A percentile compares a stretch with the other conserved stretches of the same genome.
These are phyloP conservation scores for Thysanoteuthis rhombus DNA, from an alignment of 2,888 invertebrate species.

Conservation along the genomic window DNA sequence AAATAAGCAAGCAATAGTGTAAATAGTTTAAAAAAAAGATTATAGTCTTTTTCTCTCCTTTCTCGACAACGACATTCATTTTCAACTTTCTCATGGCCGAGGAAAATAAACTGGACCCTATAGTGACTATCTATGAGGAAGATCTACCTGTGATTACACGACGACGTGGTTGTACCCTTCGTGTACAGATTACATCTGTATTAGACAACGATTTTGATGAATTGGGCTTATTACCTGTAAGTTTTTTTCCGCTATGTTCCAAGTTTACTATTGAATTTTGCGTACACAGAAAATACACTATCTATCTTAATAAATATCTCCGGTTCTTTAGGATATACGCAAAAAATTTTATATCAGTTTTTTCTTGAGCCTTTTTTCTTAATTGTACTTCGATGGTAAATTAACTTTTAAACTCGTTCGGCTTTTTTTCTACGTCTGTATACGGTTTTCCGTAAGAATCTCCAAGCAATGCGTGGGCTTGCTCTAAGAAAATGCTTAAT, in stretches of 20 bases:
- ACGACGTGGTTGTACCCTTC: slow-evolving; percentile 59
- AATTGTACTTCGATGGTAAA: too few species aligned
- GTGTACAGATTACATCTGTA: slow-evolving; percentile 62
- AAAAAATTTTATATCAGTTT: too few species aligned
- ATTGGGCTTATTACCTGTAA: background rate
- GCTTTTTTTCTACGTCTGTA: too few species aligned
- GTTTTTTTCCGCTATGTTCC: background rate
- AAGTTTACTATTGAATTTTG: background rate
- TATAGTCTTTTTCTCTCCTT: background rate
- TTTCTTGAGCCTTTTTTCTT: too few species aligned
- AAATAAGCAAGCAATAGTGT: background rate
- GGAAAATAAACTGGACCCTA: slow-evolving; percentile 36
- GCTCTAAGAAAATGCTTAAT: too few species aligned
- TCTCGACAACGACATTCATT: background rate
- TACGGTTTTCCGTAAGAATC: too few species aligned
- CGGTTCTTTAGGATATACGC: too few species aligned
- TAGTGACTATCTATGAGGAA: slow-evolving; percentile 61
- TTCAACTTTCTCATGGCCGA: background rate
- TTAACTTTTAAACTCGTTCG: too few species aligned
- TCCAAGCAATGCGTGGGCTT: too few species aligned
- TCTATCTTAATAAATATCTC: too few species aligned
- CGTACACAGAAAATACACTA: too few species aligned
- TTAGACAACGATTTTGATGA: slow-evolving; percentile 46
- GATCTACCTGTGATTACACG: slow-evolving; percentile 64
- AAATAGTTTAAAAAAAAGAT: background rate